Evolutionary conservation across 2,888 invertebrate genomes (phyloP).

Genomic region (Flabesymbios commensalis): DNA sequence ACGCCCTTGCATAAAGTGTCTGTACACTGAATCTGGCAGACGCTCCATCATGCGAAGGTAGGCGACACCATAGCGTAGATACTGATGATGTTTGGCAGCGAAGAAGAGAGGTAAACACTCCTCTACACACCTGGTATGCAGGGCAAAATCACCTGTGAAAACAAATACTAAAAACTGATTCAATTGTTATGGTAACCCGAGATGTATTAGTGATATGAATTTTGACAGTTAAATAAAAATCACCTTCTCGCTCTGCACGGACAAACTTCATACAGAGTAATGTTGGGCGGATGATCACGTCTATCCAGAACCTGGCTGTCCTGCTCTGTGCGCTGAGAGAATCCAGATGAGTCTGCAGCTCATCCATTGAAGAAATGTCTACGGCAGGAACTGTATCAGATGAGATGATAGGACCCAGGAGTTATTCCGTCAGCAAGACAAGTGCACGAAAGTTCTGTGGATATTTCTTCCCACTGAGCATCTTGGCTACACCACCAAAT

Average conservation of each 20-base stretch:
- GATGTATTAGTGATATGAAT: no score
- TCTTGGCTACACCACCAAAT: slow-evolving; percentile 32
- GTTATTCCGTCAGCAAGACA: slow-evolving; percentile 25
- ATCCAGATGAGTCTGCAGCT: background rate
- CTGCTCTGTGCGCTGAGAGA: background rate
- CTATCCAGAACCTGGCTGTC: slow-evolving; percentile 2
- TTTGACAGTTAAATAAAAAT: no score
- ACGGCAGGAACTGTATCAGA: background rate
- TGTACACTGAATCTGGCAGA: slow-evolving; percentile 21
- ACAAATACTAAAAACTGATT: no score
- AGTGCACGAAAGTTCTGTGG: slow-evolving; percentile 33
- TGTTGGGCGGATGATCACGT: slow-evolving; percentile 9
- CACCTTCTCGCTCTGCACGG: slow-evolving; percentile 32
- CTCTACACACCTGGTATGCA: slow-evolving; percentile 29
- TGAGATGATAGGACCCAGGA: slow-evolving; percentile 12
- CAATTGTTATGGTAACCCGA: no score
- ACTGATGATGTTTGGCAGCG: slow-evolving; percentile 35
- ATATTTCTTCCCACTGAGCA: slow-evolving; percentile 39
- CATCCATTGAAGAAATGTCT: background rate
- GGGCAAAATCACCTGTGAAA: slow-evolving; percentile 13
- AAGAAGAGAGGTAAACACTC: slow-evolving; percentile 36
- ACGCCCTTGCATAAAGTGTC: slow-evolving; percentile 25
- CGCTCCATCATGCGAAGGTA: slow-evolving; percentile 31
- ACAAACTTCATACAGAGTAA: slow-evolving; percentile 31
- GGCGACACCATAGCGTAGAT: slow-evolving; percentile 33